phyloP scores from a whole-genome alignment of 1,140 invertebrate genomes.

The Popillia japonica region DNA sequence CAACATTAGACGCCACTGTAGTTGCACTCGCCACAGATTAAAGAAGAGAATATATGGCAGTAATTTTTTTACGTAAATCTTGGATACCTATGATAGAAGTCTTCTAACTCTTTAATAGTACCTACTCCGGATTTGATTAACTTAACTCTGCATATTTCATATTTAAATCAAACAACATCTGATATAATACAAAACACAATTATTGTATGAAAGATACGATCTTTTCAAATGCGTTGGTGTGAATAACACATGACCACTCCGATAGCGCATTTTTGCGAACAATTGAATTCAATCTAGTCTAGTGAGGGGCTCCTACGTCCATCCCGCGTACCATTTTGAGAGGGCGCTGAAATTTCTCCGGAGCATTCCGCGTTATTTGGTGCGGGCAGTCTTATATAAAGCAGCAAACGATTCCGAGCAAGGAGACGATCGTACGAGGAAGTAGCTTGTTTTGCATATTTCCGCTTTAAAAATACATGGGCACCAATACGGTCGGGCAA shows the following conservation, averaged over 20 bases:
- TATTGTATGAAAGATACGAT: not conserved
- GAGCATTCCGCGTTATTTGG: not conserved
- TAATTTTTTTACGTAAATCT: too few relatives aligned
- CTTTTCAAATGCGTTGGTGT: not conserved
- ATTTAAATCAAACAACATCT: too few relatives aligned
- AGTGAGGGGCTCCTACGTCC: not conserved
- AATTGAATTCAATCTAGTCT: not conserved
- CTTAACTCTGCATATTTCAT: too few relatives aligned
- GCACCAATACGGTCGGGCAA: not conserved
- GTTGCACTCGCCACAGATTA: too few relatives aligned
- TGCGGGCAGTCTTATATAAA: not conserved
- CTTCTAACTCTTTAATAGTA: too few relatives aligned
- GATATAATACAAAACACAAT: too few relatives aligned
- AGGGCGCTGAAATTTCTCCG: not conserved
- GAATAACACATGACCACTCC: constrained; percentile 9
- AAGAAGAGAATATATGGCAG: too few relatives aligned
- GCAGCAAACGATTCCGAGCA: not conserved
- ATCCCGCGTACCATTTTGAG: not conserved
- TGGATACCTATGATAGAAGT: too few relatives aligned
- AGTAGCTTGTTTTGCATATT: not conserved
- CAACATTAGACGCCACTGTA: too few relatives aligned
- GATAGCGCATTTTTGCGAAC: not conserved
- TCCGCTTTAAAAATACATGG: constrained; percentile 1
- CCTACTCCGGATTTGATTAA: too few relatives aligned
- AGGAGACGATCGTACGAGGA: not conserved